Base-by-base conservation (phyloP, 1,140 invertebrate species). In the Lepidurus packardi region DNA sequence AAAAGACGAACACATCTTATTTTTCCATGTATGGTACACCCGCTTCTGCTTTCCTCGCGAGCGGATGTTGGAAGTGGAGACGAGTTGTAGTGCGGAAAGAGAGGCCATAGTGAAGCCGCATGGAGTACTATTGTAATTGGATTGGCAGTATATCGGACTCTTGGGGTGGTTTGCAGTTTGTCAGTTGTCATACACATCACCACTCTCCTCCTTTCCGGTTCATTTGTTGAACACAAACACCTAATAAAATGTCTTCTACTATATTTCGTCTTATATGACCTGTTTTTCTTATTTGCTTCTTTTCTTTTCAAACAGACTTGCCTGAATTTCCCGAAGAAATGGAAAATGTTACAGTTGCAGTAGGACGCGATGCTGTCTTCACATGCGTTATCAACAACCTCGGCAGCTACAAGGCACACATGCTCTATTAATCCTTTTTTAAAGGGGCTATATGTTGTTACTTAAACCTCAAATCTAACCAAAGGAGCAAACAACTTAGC, bases 281-380 rank as follows among this genome's bases (percentile, higher is more conserved):
- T 65, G n/a, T n/a, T 21, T 21, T 65, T 65, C 21, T 65, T 16
- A 16, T 21, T 21, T 65, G 16, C 53, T 65, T 65, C 21, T 65
- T 65, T 13, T 65, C 53, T 34, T 34, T 34, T 34, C 34, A 34
- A 65, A 65, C 53, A 65, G 53, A 65, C 53, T 21, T 65, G 53
- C 94, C 94, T 11, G 92, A 94, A 85, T 96, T 96, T 84, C 89
- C 89, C 53, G 91, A 93, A 80, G 90, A 91, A 75, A 90, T 96
- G 81, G 87, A 89, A 79, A 96, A 96, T 88, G 86, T 95, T 79
- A 95, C 94, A 53, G 89, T 95, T 73, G 81, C 83, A 34, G 87
- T 94, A 73, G 94, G 94, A 79, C 88, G 94, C 83, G 93, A 96
- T 85, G 94, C 94, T 73, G 92, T 90, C 75, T 94, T 96, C 83